phyloP scores from a whole-genome alignment of 2,888 invertebrate species.

The Agrotis exclamationis region DNA sequence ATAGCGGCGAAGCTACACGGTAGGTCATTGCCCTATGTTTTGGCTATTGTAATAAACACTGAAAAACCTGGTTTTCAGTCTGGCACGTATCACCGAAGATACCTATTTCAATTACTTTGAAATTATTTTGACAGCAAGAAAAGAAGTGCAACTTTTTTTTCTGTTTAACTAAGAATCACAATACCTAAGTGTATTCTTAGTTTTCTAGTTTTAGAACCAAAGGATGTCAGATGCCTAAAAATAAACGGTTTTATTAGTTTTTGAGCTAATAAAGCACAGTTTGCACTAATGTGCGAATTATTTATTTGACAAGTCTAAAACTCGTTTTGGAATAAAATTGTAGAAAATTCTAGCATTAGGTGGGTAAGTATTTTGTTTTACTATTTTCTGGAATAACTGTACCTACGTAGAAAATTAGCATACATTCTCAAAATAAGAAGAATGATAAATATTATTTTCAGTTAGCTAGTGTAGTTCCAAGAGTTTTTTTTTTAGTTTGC shows the following conservation, averaged over 20 bases:
- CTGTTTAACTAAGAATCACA: too few species aligned
- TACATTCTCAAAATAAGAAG: not conserved
- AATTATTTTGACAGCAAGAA: constrained; percentile 1
- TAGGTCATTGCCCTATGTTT: constrained; percentile 49
- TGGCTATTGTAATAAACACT: constrained; percentile 30
- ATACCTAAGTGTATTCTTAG: too few species aligned
- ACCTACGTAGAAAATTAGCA: not conserved
- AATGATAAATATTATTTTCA: not conserved
- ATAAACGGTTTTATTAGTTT: not conserved
- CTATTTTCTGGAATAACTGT: not conserved
- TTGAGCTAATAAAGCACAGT: constrained; percentile 33
- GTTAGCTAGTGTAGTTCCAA: not conserved
- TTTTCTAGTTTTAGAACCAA: not conserved
- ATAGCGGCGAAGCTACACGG: constrained; percentile 11
- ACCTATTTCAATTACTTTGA: not conserved
- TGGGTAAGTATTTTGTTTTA: too few species aligned
- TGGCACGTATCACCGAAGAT: constrained; percentile 21
- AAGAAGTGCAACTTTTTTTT: not conserved
- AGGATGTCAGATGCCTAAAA: not conserved
- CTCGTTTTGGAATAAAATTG: constrained; percentile 18
- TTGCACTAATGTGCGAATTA: constrained; percentile 53
- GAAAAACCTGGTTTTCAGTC: constrained; percentile 24
- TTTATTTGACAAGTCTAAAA: constrained; percentile 39
- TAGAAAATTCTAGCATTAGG: constrained; percentile 20
- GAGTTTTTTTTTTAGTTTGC: constrained; percentile 2